Evolutionary conservation across 2,113 vertebrate species (phyloP).

Genomic region (Corythornis madagascariensis): DNA sequence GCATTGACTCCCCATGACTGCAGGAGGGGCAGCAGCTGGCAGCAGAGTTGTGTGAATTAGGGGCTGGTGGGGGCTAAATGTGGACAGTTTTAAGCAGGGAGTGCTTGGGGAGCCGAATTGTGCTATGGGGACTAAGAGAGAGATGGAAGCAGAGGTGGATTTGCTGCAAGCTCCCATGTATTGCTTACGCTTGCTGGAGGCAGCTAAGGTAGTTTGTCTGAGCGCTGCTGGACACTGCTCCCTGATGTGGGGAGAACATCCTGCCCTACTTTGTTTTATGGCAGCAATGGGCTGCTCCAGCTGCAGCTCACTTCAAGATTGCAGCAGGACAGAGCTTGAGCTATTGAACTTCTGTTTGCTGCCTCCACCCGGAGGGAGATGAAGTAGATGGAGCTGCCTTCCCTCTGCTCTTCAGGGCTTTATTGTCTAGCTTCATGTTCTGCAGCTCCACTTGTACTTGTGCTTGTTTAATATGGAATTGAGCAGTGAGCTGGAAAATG

Average conservation of each 20-base stretch:
- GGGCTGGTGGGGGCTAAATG: background rate
- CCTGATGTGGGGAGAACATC: background rate
- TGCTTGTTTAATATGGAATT: conserved; percentile 58
- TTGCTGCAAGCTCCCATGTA: background rate
- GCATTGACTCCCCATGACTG: background rate
- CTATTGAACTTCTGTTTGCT: conserved; percentile 43
- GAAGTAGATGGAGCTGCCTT: conserved; percentile 16
- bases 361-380: background rate
- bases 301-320: background rate
- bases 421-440: conserved; percentile 38
- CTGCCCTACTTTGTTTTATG: background rate
- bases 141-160: background rate
- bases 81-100: fast-evolving
- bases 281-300: background rate
- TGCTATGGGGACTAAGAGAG: background rate
- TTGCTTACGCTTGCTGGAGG: background rate
- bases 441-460: conserved; percentile 39
- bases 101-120: background rate
- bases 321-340: background rate
- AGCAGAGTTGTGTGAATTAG: background rate
- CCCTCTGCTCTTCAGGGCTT: conserved; percentile 21
- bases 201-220: background rate
- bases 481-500: conserved; percentile 67
- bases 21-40: background rate
- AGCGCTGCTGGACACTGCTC: background rate